Evolutionary conservation across 2,113 vertebrate genomes (phyloP).

Genomic region (Orientallactaga bullata): DNA sequence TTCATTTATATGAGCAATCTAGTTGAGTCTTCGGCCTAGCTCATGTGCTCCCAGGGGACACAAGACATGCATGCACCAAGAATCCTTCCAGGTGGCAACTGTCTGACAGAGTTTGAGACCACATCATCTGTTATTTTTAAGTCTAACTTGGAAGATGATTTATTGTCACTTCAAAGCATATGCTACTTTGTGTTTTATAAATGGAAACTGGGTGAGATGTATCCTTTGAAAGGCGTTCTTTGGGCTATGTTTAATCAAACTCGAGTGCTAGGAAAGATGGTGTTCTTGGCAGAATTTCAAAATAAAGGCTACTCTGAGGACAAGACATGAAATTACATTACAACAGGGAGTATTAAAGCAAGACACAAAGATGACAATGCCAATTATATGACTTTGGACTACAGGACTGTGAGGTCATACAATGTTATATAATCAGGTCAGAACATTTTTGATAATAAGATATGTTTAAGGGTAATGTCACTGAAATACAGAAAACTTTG

Average conservation of each 20-base stretch:
- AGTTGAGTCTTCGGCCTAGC: background rate
- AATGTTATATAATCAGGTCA: slow-evolving; percentile 60
- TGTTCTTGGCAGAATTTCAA: slow-evolving; percentile 76
- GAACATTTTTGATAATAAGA: slow-evolving; percentile 41
- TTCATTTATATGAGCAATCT: background rate
- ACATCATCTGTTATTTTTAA: slow-evolving; percentile 68
- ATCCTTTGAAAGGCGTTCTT: slow-evolving; percentile 75
- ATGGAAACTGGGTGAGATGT: slow-evolving; percentile 71
- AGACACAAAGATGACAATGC: slow-evolving; percentile 63
- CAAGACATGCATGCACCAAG: background rate
- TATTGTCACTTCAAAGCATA: slow-evolving; percentile 73
- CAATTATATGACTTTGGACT: slow-evolving; percentile 67
- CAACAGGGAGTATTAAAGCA: slow-evolving; percentile 59
- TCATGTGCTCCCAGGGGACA: no score
- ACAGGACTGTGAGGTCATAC: slow-evolving; percentile 37
- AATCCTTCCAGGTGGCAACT: slow-evolving; percentile 68
- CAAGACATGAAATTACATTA: slow-evolving; percentile 69
- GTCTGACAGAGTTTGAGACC: slow-evolving; percentile 53
- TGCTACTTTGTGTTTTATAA: slow-evolving; percentile 73
- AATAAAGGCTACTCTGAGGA: slow-evolving; percentile 72
- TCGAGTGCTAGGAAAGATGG: slow-evolving; percentile 61
- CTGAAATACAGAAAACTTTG: slow-evolving; percentile 30
- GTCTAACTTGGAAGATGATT: slow-evolving; percentile 65
- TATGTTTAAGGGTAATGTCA: background rate
- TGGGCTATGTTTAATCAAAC: slow-evolving; percentile 72